Evolutionary conservation across 2,113 vertebrate genomes (phyloP).

Genomic region (Synodontis membranacea): DNA sequence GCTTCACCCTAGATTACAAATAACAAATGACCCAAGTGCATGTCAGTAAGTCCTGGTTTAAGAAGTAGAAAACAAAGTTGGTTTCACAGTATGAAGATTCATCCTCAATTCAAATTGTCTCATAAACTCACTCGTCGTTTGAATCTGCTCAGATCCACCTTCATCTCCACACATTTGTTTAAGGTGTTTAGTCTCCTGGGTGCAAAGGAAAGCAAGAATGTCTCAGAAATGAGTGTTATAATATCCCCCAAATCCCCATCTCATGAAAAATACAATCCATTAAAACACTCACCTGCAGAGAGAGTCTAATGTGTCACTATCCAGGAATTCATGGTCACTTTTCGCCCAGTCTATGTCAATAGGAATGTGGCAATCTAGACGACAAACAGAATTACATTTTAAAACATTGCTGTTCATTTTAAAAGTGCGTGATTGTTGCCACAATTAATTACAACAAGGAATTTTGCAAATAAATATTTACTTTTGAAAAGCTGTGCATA

Average conservation of each 20-base stretch:
- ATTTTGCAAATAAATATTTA: slow-evolving; percentile 64
- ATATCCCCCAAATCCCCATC: not conserved
- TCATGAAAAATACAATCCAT: not conserved
- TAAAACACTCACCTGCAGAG: slow-evolving; percentile 72
- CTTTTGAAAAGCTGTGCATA: slow-evolving; percentile 89
- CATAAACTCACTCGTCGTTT: slow-evolving; percentile 73
- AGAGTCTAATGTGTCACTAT: slow-evolving; percentile 74
- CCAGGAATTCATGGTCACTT: slow-evolving; percentile 79
- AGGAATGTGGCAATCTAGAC: slow-evolving; percentile 75
- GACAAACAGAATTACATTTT: slow-evolving; percentile 38
- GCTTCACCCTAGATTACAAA: slow-evolving; percentile 71
- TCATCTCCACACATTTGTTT: slow-evolving; percentile 82
- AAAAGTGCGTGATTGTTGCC: not conserved
- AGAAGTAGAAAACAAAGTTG: not conserved
- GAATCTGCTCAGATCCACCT: slow-evolving; percentile 75
- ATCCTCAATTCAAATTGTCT: not conserved
- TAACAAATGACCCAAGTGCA: not conserved
- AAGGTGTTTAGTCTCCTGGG: slow-evolving; percentile 81
- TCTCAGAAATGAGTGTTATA: not conserved
- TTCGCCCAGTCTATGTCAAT: slow-evolving; percentile 74
- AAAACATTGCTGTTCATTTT: slow-evolving; percentile 22
- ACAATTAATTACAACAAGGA: not conserved
- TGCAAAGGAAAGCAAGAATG: slow-evolving; percentile 28
- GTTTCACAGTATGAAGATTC: not conserved
- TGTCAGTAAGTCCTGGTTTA: not conserved